Conservation (phyloP, 2,888 invertebrate species). For the Pollenia angustigena region DNA sequence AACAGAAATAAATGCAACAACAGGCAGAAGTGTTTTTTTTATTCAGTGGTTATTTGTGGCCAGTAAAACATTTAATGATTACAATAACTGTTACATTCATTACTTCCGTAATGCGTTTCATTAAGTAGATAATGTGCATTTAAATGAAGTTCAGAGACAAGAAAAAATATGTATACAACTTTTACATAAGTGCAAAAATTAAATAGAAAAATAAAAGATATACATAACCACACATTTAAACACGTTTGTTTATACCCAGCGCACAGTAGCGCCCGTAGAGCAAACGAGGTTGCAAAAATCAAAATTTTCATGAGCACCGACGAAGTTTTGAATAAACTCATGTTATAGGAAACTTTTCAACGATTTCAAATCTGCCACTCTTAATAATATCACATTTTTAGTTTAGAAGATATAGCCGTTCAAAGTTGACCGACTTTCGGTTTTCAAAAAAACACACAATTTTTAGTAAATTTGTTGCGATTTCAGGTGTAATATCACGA, state of each 20-base stretch:
- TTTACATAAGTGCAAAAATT: background rate
- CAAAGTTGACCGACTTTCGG: no score
- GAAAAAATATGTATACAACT: background rate
- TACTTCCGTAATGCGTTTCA: constrained; percentile 43
- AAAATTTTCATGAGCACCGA: no score
- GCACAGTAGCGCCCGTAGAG: no score
- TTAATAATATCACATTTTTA: no score
- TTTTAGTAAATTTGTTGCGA: no score
- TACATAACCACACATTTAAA: background rate
- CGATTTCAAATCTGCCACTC: no score
- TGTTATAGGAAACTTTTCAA: no score
- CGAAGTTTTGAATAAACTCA: no score
- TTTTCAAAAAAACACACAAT: no score
- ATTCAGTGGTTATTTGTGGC: constrained; percentile 25
- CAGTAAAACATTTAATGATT: constrained; percentile 36
- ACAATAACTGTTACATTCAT: constrained; percentile 48
- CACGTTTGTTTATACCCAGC: background rate
- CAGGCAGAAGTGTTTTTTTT: background rate
- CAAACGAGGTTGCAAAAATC: no score
- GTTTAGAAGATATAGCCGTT: no score
- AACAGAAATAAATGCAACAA: background rate
- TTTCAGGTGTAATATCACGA: no score
- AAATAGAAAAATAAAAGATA: background rate
- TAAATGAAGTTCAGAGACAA: constrained; percentile 14
- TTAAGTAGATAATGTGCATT: constrained; percentile 15